These are phyloP conservation scores for Hippopotamyrus pictus DNA, from an alignment of 2,797 vertebrate genomes.

Conservation along the genomic window DNA sequence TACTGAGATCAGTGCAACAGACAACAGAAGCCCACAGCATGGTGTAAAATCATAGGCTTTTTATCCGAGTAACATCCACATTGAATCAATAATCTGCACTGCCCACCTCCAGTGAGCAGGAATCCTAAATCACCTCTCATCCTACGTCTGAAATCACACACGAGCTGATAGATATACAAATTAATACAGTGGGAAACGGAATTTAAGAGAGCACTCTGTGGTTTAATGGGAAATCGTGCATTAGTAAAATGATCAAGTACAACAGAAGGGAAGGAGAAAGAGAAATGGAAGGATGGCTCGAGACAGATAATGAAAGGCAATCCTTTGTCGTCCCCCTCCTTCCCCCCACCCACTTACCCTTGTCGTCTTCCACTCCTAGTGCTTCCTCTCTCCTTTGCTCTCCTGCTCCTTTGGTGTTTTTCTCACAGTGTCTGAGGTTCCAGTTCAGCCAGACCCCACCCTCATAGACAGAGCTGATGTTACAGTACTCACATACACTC, in stretches of 20 bases:
- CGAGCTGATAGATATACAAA: not conserved
- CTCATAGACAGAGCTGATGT: constrained; percentile 66
- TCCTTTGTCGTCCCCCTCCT: constrained; percentile 28
- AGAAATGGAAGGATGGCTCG: constrained; percentile 28
- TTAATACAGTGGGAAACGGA: not conserved
- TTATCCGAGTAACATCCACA: not conserved
- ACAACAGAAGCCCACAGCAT: not conserved
- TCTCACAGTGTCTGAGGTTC: constrained; percentile 51
- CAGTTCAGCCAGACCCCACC: constrained; percentile 68
- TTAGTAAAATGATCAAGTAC: constrained; percentile 16
- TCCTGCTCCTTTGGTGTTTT: constrained; percentile 49
- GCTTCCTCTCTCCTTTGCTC: constrained; percentile 48
- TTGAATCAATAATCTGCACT: not conserved
- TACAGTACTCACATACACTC: constrained; percentile 61
- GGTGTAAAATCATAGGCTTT: not conserved
- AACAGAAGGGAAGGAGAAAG: constrained; percentile 28
- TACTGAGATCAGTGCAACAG: not conserved
- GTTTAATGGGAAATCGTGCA: constrained; percentile 15
- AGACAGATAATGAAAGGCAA: constrained; percentile 27
- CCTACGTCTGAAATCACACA: not conserved
- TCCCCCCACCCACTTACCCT: constrained; percentile 57
- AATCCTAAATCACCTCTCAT: not conserved
- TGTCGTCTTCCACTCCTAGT: constrained; percentile 64
- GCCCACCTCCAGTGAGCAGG: not conserved
- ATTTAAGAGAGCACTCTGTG: not conserved